These are phyloP conservation scores for Heliconius hermathena DNA, from an alignment of 1,140 invertebrate genomes.

Conservation along the genomic window DNA sequence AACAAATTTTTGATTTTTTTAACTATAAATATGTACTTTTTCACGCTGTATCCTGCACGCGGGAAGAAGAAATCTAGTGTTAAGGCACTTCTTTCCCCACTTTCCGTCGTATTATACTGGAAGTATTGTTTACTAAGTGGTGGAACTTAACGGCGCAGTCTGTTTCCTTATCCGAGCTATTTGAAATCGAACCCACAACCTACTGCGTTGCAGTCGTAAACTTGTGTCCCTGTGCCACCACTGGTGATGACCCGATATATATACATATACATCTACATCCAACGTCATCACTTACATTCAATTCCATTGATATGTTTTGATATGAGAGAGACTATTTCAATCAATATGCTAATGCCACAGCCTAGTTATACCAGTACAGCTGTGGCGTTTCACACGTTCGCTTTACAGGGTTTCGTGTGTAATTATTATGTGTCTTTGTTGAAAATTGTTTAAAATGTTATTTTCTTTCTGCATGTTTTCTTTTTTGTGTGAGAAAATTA, in stretches of 20 bases:
- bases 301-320: constrained; percentile 38
- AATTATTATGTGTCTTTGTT: background rate
- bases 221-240: too few species aligned
- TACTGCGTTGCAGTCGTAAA: background rate
- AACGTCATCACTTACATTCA: background rate
- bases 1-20: too few species aligned
- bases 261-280: background rate
- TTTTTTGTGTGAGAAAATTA: background rate
- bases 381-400: constrained; percentile 5
- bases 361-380: constrained; percentile 8
- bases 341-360: constrained; percentile 38
- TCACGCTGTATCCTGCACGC: too few species aligned
- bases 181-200: background rate
- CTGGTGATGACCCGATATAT: background rate
- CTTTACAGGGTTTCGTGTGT: constrained; percentile 10
- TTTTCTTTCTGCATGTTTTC: background rate
- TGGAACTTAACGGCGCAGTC: background rate
- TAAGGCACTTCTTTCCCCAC: too few species aligned
- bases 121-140: background rate
- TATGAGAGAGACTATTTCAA: constrained; percentile 31
- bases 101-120: background rate
- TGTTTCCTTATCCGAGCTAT: too few species aligned
- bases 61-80: too few species aligned
- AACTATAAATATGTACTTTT: too few species aligned
- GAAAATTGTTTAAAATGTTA: background rate